Percentiles rank a stretch among this genome's conserved stretches.
Conservation (phyloP, 1,140 invertebrate genomes). For the Plodia interpunctella region DNA sequence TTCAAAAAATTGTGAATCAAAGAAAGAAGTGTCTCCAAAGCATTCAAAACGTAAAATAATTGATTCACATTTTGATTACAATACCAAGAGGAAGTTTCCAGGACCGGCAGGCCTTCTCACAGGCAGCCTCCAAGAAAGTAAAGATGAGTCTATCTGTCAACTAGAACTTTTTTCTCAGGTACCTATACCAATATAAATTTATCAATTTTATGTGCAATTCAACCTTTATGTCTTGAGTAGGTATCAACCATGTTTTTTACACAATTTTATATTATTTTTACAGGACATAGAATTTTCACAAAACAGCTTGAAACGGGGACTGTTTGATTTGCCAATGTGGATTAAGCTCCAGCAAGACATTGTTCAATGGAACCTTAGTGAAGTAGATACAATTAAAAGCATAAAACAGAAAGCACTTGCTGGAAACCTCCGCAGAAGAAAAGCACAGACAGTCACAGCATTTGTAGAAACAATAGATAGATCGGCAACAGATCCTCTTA, state of each 20-base stretch:
- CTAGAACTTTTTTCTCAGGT: conserved; percentile 65
- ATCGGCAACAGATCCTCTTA: conserved; percentile 59
- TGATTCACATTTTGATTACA: conserved; percentile 58
- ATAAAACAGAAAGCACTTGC: conserved; percentile 53
- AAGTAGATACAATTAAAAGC: conserved; percentile 48
- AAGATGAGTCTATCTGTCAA: conserved; percentile 48
- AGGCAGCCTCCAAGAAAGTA: conserved; percentile 41
- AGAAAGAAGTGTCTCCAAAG: conserved; percentile 32
- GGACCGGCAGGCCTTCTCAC: conserved; percentile 61
- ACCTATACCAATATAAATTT: conserved; percentile 1
- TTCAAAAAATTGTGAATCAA: neutral
- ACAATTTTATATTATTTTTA: conserved; percentile 16
- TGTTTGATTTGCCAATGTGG: conserved; percentile 62
- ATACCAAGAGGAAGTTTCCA: conserved; percentile 64
- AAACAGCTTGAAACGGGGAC: conserved; percentile 38
- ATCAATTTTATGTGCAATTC: too few species aligned
- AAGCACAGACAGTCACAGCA: conserved; percentile 54
- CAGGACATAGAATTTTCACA: conserved; percentile 61
- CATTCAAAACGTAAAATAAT: conserved; percentile 60
- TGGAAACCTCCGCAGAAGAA: conserved; percentile 45
- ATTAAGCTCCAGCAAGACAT: conserved; percentile 46
- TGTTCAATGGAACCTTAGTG: conserved; percentile 32
- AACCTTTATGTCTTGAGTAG: too few species aligned
- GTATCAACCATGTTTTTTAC: neutral
- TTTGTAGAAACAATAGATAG: conserved; percentile 62